Evolutionary conservation across 2,888 invertebrate genomes (phyloP), one percentile per base, ranked within the genome.

Genomic region (Halictus quadricinctus): DNA sequence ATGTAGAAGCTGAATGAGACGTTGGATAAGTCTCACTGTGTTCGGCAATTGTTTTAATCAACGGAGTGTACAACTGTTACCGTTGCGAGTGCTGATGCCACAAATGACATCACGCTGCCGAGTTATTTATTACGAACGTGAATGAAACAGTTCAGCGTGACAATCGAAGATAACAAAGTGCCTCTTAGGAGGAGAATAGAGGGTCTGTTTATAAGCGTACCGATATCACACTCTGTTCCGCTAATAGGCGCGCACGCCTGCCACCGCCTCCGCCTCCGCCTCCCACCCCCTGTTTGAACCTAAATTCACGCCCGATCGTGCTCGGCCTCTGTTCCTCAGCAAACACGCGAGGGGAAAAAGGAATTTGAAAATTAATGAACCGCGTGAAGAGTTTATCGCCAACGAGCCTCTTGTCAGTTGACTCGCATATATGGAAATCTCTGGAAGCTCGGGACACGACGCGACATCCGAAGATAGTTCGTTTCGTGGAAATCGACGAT

Each of bases 301-400:
- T 41, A 21, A 69, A 41, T 69, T 50, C 12, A 25, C 60, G 46
- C 25, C 8, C 18, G n/a, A n/a, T 25, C 75, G 10, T 41, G 36
- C 41, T 72, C 72, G 21, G 66, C 58, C 79, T 64, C 74, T n/a
- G 81, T 66, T 83, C 81, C 87, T 83, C 60, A 60, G 86, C 76
- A 83, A 72, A 69, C 72, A 75, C 13, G 43, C 58, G 43, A 77
- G 70, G 21, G 29, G 50, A 54, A 76, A 58, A 48, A 80, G 60
- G 60, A 82, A 69, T 81, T 88, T 86, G 89, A 84, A 92, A 92
- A 92, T 92, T 91, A 91, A 88, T 91, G 91, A 93, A 91, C 91
- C 87, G 86, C 76, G 83, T 72, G 72, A 83, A 87, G 86, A 91
- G 91, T 93, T 93, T 93, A 93, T 93, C 93, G 88, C 88, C 66